phyloP scores from a whole-genome alignment of 1,140 invertebrate species.

The Xylocopa sonorina region DNA sequence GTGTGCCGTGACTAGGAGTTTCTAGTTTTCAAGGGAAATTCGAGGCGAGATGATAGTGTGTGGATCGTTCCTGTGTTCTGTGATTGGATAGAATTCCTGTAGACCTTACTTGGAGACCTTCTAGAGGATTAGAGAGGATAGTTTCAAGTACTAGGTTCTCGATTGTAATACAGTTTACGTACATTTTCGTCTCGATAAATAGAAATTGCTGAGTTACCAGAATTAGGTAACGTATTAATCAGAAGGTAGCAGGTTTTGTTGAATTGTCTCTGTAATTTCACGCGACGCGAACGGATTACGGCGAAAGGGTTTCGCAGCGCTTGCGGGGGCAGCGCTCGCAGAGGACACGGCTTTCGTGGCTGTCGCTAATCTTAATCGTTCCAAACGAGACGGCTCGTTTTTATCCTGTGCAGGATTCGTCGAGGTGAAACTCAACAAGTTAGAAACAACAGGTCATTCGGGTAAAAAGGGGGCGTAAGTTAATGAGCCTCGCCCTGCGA shows the following conservation, averaged over 20 bases:
- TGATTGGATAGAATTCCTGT: background rate
- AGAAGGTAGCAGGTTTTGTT: no score
- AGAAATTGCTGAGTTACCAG: no score
- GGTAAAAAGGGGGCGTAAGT: background rate
- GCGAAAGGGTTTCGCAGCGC: background rate
- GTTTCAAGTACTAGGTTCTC: no score
- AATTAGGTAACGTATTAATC: no score
- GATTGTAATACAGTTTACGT: no score
- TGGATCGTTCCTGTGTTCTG: conserved; percentile 6
- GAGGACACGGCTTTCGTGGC: background rate
- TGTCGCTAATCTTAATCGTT: conserved; percentile 17
- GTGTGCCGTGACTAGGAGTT: conserved; percentile 2
- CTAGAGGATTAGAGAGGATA: no score
- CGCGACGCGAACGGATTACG: background rate
- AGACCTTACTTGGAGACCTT: background rate
- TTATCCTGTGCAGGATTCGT: background rate
- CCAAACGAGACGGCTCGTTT: background rate
- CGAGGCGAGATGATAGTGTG: conserved; percentile 8
- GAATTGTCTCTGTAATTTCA: no score
- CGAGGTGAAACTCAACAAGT: conserved; percentile 5
- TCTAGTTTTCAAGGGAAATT: conserved; percentile 24
- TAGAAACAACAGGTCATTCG: conserved; percentile 24
- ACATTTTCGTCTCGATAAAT: no score
- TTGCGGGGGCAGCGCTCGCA: background rate
- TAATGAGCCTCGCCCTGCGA: conserved; percentile 4